Conservation (phyloP, 2,797 vertebrate species). For the Melanotaenia nigrans region DNA sequence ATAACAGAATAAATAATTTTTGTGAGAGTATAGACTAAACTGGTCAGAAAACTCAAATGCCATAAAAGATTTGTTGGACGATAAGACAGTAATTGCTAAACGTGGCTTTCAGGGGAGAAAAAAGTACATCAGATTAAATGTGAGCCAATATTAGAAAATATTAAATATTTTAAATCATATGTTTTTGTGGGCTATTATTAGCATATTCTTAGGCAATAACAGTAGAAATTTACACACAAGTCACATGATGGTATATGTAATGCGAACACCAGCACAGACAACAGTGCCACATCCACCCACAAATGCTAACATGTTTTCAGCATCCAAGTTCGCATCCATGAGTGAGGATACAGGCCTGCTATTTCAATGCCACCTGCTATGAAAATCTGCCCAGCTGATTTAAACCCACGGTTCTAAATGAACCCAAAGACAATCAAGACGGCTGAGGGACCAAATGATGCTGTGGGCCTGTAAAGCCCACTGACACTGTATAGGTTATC, state of each 20-base stretch:
- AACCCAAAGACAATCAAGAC: neutral
- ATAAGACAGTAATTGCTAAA: no score
- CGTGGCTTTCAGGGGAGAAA: no score
- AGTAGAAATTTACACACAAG: neutral
- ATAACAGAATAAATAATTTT: neutral
- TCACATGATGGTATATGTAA: neutral
- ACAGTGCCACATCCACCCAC: neutral
- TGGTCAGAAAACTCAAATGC: neutral
- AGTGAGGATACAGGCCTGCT: neutral
- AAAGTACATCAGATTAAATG: no score
- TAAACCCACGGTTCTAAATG: neutral
- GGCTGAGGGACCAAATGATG: neutral
- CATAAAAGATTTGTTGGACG: no score
- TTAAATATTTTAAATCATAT: no score
- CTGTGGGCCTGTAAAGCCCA: constrained; percentile 4
- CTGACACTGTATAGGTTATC: constrained; percentile 21
- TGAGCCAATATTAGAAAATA: no score
- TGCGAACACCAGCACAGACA: neutral
- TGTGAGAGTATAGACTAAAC: neutral
- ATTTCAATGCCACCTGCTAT: neutral
- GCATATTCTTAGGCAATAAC: neutral
- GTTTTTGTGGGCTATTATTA: neutral
- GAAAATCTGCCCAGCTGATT: neutral
- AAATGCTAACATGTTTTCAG: neutral
- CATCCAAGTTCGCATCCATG: neutral